Base-by-base conservation (phyloP, 2,113 vertebrate genomes). In the Syngnathoides biaculeatus region DNA sequence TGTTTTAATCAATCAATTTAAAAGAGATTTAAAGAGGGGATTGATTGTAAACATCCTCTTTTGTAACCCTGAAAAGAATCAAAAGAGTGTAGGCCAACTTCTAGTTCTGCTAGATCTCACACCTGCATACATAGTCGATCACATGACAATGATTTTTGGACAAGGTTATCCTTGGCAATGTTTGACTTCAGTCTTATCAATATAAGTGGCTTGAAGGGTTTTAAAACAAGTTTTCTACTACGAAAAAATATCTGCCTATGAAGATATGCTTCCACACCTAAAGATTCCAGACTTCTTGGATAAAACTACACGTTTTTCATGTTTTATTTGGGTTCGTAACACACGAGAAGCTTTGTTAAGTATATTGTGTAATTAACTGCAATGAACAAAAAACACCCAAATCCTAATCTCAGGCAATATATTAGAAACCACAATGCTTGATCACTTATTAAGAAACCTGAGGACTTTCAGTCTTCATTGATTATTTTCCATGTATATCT, bases 1-100 rank as follows among this genome's bases (percentile, higher is more conserved):
- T 69, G 57, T 75, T 79, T 78, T 79, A 83, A 87, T 82, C 71
- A 84, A 79, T 82, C 80, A 69, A 77, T 89, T 79, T 64, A 86
- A 88, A 89, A 84, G 68, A 86, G 67, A 75, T 79, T 83, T 83
- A 78, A 79, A 84, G 72, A 68, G 72, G 30, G 22, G 8, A 86
- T 74, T 77, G 72, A 88, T 79, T 60, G 62, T 64, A 82, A 84
- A 83, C 17, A 61, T 60, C 62, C 74, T 70, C 71, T 83, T 87
- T 80, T 63, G 69, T 65, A 62, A 69, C 17, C n/a, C 27, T 60
- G 14, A 81, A 68, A 7, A 63, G 57, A 74, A 15, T n/a, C 8
- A 11, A 42, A 24, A 39, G 19, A 13, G 4, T 60, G 39, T 60
- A 20, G 35, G 35, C 30, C 5, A 69, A 43, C 15, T 30, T 72